Base-by-base conservation (phyloP, 2,113 vertebrate genomes). In the Serilophus lunatus region DNA sequence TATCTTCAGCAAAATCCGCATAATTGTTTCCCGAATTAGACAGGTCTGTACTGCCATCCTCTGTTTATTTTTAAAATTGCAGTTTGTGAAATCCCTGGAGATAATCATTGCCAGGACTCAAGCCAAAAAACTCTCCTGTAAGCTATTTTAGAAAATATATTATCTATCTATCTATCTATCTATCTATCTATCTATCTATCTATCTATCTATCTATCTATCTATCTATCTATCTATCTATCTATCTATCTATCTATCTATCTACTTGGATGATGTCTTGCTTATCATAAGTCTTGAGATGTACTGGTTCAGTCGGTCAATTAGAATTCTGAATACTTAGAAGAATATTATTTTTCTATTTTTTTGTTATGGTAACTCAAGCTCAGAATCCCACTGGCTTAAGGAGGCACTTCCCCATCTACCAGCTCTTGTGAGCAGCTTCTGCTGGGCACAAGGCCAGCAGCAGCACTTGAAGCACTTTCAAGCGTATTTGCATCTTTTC, bases 1-100 rank as follows among this genome's bases (percentile, higher is more conserved):
- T 3, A 12, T 23, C 38, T 0, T 13, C 29, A 28, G 4, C 7
- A 20, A 13, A 57, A 63, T 0, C 9, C 16, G 0, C 4, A 1
- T 0, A 0, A 8, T 4, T 25, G 8, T 33, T 60, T 31, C 13
- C 14, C 29, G 3, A 2, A 0, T 82, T 65, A 15, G 47, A 5
- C 14, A 19, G 50, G 59, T 77, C 60, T 90, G 79, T 93, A n/a
- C 28, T 86, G 95, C 92, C 96, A 78, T 66, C 94, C 5, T 7
- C 42, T 78, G 96, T 22, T 93, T 23, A 26, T 38, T 22, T 20
- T 71, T 33, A 40, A 77, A 83, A 81, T 28, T 77, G 50, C 63
- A 0, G 31, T 31, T 36, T 17, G 28, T 29, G 28, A 82, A 38
- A 56, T 28, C 36, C 8, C 8, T 13, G 16, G 1, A 29, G 20